A percentile compares a stretch with the other conserved stretches of the same genome.
These are phyloP conservation scores for Linnaemya vulpina DNA, from an alignment of 2,888 invertebrate species.

Conservation along the genomic window DNA sequence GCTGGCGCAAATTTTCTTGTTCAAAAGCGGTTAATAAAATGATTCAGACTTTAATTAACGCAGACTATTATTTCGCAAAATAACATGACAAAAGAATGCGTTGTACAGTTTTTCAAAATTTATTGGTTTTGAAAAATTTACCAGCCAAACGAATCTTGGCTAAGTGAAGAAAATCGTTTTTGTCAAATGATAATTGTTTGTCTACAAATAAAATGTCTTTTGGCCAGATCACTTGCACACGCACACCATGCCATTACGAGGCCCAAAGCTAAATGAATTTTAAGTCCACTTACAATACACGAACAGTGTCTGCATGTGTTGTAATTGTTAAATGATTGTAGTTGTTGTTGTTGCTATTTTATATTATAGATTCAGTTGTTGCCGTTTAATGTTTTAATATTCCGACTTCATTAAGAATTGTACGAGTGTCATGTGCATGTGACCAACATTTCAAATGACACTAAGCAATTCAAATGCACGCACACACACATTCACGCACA, in stretches of 20 bases:
- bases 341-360: constrained; percentile 29
- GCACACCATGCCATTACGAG: constrained; percentile 3
- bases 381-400: constrained; percentile 51
- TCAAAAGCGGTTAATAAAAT: constrained; percentile 8
- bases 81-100: constrained; percentile 53
- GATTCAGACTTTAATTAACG: not conserved
- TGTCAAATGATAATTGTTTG: constrained; percentile 64
- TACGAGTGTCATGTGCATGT: constrained; percentile 62
- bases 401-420: constrained; percentile 45
- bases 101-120: constrained; percentile 17
- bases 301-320: constrained; percentile 5
- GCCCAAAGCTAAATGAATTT: constrained; percentile 63
- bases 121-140: not conserved
- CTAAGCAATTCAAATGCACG: constrained; percentile 32
- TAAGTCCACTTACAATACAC: constrained; percentile 37
- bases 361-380: constrained; percentile 1
- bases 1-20: not conserved
- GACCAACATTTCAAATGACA: constrained; percentile 57
- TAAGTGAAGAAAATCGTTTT: constrained; percentile 51
- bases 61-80: constrained; percentile 22
- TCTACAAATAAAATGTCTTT: constrained; percentile 43
- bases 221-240: constrained; percentile 13
- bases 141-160: constrained; percentile 2
- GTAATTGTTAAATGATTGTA: not conserved
- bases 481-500: constrained; percentile 5